These are phyloP conservation scores for Anguilla rostrata DNA, from an alignment of 2,113 vertebrate species.

Conservation along the genomic window DNA sequence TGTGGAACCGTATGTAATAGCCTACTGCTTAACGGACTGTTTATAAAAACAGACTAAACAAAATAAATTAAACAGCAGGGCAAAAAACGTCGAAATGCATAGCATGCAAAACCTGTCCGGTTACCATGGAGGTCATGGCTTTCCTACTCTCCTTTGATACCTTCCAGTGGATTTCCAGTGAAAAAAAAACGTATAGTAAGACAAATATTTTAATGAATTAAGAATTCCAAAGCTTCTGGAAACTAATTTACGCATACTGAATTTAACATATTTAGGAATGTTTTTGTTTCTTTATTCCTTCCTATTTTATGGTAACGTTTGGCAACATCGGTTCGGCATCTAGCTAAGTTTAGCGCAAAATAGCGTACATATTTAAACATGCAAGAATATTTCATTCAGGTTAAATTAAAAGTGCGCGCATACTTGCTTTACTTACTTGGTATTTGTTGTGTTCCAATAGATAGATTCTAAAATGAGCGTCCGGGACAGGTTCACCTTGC, in stretches of 20 bases:
- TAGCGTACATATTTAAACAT: not conserved
- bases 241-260: not conserved
- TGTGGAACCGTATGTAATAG: not conserved
- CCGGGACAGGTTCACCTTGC: conserved; percentile 86
- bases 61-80: not conserved
- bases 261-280: too few species aligned
- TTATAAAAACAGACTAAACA: not conserved
- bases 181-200: not conserved
- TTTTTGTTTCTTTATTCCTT: not conserved
- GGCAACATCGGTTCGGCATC: too few species aligned
- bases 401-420: conserved; percentile 22
- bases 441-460: conserved; percentile 98
- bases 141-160: not conserved
- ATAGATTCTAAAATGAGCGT: conserved; percentile 94
- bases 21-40: not conserved
- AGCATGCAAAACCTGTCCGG: not conserved
- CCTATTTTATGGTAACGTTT: too few species aligned
- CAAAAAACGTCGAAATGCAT: not conserved
- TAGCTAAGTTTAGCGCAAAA: not conserved
- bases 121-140: not conserved
- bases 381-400: not conserved
- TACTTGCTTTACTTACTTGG: conserved; percentile 81
- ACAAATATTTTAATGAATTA: not conserved
- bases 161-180: not conserved
- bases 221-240: too few species aligned